These are phyloP conservation scores for Tachuris rubrigastra DNA, from an alignment of 2,113 vertebrate genomes.

Conservation along the genomic window DNA sequence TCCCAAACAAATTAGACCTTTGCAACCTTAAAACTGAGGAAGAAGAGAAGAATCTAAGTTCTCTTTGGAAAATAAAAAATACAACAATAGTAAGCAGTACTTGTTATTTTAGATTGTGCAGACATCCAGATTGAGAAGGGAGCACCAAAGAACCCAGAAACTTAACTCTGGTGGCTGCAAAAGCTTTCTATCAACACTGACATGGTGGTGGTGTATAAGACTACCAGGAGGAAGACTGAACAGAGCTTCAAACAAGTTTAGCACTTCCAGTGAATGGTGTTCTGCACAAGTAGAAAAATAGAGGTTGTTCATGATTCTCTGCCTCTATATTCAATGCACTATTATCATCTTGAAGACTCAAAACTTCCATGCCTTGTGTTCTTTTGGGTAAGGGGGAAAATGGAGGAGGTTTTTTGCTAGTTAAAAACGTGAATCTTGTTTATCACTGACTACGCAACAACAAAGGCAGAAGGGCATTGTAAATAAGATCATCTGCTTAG, in stretches of 20 bases:
- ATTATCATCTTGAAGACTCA: not conserved
- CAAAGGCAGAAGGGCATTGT: not conserved
- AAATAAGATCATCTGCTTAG: not conserved
- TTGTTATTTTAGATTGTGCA: not conserved
- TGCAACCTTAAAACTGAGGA: not conserved
- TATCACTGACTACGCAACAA: not conserved
- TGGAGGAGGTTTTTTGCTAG: not conserved
- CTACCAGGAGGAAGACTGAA: not conserved
- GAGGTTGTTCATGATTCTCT: not conserved
- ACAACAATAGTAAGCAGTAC: not conserved
- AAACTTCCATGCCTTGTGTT: not conserved
- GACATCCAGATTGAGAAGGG: not conserved
- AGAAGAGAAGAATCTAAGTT: not conserved
- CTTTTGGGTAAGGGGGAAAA: not conserved
- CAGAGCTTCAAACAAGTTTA: rapidly evolving
- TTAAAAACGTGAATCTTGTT: not conserved
- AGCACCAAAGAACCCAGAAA: not conserved
- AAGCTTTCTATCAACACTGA: rapidly evolving
- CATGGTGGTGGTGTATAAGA: not conserved
- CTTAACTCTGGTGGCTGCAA: not conserved
- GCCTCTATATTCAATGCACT: not conserved
- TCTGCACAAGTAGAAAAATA: not conserved
- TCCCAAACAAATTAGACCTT: not conserved
- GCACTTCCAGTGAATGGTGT: not conserved
- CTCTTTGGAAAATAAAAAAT: not conserved